Evolutionary conservation across 1,140 invertebrate genomes (phyloP), one percentile per base, ranked within the genome.

Genomic region (Drosophila lowei): DNA sequence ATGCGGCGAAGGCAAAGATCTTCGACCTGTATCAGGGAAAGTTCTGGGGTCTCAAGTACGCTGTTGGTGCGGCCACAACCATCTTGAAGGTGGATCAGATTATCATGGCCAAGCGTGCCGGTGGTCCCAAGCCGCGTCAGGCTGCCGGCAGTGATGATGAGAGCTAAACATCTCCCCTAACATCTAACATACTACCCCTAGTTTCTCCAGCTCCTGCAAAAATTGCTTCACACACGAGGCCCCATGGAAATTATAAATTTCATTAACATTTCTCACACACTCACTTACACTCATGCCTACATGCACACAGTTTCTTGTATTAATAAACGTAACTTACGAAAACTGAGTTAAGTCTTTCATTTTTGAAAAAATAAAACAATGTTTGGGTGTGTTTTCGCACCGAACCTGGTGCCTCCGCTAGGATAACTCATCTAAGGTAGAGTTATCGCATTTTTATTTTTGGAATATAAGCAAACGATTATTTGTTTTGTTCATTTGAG

Each of bases 41-140:
- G 92, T 93, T 94, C 71, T 99, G 98, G 97, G 98, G 95, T 4
- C 91, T 99, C 18, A 98, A 99, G 90, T 99, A 99, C 93, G 98
- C 99, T 1, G 96, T 97, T 0, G 94, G 96, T 73, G 97, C 97
- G 11, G 98, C 98, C 1, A 95, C 95, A 55, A 99, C 98, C 0
- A 96, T 99, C 79, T 93, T 99, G 4, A 96, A 97, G 92, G 97
- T 99, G n/a, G 98, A 99, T 93, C 96, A 99, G 92, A 99, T 99
- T 65, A 99, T 99, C 62, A 99, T 99, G 97, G 97, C 98, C 1
- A 99, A 99, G 92, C 94, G 96, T 88, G 98, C 98, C 16, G 98
- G 98, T 59, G 98, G 98, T 52, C 98, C 98, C 1, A 98, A 99
- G 93, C 93, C 96, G 28, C 68, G 90, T 61, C 90, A 91, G 71